Conservation (phyloP, 2,888 invertebrate genomes). For the Caradrina kadenii region DNA sequence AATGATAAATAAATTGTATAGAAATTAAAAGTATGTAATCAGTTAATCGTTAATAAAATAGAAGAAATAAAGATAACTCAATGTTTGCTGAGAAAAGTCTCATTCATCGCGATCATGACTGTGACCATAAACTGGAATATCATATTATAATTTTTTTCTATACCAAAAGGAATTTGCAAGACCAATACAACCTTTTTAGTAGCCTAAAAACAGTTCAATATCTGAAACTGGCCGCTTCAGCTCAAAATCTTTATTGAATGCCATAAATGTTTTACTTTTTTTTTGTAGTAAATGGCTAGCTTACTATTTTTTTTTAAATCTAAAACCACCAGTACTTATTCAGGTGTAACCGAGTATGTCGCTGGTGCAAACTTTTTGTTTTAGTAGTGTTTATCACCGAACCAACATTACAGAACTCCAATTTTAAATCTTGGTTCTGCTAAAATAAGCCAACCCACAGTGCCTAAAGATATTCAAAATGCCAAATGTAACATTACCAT, state of each 20-base stretch:
- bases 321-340: not conserved
- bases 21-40: not conserved
- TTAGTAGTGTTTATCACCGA: no score
- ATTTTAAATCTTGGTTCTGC: no score
- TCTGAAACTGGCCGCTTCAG: conserved; percentile 1
- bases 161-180: not conserved
- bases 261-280: not conserved
- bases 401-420: no score
- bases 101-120: no score
- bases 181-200: conserved; percentile 1
- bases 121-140: no score
- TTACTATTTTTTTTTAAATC: not conserved
- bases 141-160: no score
- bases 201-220: not conserved
- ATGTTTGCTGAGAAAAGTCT: not conserved
- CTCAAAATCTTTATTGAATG: conserved; percentile 1
- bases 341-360: no score
- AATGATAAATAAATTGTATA: not conserved
- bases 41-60: not conserved
- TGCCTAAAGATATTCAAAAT: no score
- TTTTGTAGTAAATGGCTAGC: not conserved
- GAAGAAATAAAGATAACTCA: not conserved
- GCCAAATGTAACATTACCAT: no score
- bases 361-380: not conserved
- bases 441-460: no score